phyloP scores from a whole-genome alignment of 2,113 vertebrate species.

The Syrrhaptes paradoxus region DNA sequence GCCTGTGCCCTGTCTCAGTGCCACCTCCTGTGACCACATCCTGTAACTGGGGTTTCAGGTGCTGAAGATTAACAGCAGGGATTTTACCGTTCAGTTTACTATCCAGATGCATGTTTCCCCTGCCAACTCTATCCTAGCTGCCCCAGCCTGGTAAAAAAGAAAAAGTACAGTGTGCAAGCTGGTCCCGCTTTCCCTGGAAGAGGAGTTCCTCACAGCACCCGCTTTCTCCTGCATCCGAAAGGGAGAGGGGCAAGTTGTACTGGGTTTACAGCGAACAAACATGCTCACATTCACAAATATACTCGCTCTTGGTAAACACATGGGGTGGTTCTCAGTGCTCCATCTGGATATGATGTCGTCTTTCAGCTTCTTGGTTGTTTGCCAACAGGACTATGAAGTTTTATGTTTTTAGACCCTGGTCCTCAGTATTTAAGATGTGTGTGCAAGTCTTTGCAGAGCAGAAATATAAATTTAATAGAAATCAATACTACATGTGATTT shows the following conservation, averaged over 20 bases:
- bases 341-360: rapidly evolving
- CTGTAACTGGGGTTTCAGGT: neutral
- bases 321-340: neutral
- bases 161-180: neutral
- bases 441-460: neutral
- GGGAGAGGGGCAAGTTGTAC: neutral
- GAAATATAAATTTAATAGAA: neutral
- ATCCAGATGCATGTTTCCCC: neutral
- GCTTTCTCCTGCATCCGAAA: neutral
- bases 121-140: neutral
- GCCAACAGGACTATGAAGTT: neutral
- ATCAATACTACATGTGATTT: neutral
- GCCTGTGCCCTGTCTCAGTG: neutral
- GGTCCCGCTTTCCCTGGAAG: neutral
- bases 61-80: neutral
- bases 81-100: neutral
- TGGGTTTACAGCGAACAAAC: neutral
- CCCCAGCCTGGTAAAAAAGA: neutral
- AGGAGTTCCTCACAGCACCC: neutral
- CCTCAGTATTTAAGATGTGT: neutral
- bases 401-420: neutral
- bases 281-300: neutral
- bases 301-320: neutral
- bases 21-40: neutral
- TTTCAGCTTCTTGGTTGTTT: neutral